These are phyloP conservation scores for Lithobius niger DNA, from an alignment of 1,140 invertebrate species.

Conservation along the genomic window DNA sequence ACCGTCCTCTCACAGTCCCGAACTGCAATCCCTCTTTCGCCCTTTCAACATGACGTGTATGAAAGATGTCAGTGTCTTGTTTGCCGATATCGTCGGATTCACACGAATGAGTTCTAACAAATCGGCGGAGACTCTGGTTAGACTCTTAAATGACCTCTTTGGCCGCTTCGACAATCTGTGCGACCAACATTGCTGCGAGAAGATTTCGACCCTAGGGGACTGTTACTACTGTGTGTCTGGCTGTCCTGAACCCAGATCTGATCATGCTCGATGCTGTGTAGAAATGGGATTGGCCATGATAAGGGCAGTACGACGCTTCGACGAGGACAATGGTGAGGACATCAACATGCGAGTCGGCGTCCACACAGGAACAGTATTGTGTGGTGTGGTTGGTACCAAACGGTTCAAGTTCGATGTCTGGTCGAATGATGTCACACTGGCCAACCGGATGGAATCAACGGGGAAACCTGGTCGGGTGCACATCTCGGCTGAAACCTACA, in stretches of 20 bases:
- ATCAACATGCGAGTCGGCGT: conserved; percentile 89
- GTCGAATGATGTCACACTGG: conserved; percentile 83
- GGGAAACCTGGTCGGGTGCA: conserved; percentile 79
- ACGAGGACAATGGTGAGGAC: conserved; percentile 42
- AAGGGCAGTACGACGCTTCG: conserved; percentile 72
- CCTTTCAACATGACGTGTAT: conserved; percentile 93
- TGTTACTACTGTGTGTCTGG: conserved; percentile 71
- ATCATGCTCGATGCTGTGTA: conserved; percentile 79
- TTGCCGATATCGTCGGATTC: conserved; percentile 95
- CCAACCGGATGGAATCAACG: conserved; percentile 80
- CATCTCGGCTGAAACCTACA: conserved; percentile 73
- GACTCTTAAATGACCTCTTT: conserved; percentile 88
- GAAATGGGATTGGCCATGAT: conserved; percentile 82
- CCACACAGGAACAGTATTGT: conserved; percentile 77
- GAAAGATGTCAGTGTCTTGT: conserved; percentile 63
- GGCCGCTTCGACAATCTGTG: conserved; percentile 83
- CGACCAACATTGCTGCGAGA: conserved; percentile 39
- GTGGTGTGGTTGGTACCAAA: conserved; percentile 74
- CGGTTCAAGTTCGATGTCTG: conserved; percentile 89
- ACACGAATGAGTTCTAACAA: conserved; percentile 96
- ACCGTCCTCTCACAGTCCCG: neutral
- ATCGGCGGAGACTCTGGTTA: conserved; percentile 49
- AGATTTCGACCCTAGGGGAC: conserved; percentile 45
- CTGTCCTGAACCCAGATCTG: conserved; percentile 68
- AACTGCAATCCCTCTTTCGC: conserved; percentile 63